Base-by-base conservation (phyloP, 2,888 invertebrate genomes). In the Epistrophe eligans region DNA sequence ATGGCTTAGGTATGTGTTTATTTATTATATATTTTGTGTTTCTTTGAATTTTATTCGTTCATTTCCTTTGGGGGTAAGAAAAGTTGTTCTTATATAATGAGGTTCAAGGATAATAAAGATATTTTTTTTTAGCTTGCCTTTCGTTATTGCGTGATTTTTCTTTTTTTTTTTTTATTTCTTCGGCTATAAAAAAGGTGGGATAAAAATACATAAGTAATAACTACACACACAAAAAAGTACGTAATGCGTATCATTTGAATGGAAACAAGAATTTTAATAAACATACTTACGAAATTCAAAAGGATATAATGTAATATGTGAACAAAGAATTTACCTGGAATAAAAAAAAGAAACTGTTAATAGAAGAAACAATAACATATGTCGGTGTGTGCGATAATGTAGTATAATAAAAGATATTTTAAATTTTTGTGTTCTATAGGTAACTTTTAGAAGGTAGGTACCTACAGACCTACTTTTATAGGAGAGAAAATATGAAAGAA, bases 41-140 rank as follows among this genome's bases (percentile, higher is more conserved):
- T 52, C 35, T 73, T 73, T 8, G 35, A 48, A 72, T 55, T 71
- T 64, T 50, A 71, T 77, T 50, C 71, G 40, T 70, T 64, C 38
- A 70, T 70, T n/a, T 71, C 60, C 43, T 60, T 57, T 45, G 40
- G 74, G 74, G 71, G 9, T 17, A 13, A 58, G 1, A 40, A 10
- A 52, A 52, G 38, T 83, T 83, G 52, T 73, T 67, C 55, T 62
- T 79, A 60, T 79, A 62, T 79, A 52, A 72, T 81, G 48, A 50
- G 50, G 71, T 64, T 77, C 62, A 19, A 62, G 70, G 52, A 40
- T 40, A 52, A 40, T 19, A 62, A 55, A 45, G 2, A 8, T 38
- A 45, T 13, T 40, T 52, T 52, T 62, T 32, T 13, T n/a, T n/a
- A n/a, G n/a, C n/a, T n/a, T 19, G 15, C 24, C 15, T 52, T 15